Evolutionary conservation across 2,888 invertebrate species (phyloP), one percentile per base, ranked within the genome.

Genomic region (Hypomecis punctinalis): DNA sequence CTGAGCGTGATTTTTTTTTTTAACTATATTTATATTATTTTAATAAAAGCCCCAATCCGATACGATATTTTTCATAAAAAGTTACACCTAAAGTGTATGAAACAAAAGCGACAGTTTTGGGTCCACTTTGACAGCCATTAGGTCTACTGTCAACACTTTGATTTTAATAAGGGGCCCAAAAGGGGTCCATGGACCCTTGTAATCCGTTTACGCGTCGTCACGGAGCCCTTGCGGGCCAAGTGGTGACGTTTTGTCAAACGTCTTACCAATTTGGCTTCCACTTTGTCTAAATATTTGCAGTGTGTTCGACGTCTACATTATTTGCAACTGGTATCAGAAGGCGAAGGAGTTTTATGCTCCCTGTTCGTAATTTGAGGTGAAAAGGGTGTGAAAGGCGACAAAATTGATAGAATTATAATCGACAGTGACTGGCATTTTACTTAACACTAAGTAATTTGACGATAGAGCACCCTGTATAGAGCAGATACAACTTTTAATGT

Each of bases 151-250:
- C 86, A 88, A 88, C 86, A 85, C 85, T 88, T 86, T 83, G 86
- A 86, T 87, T 86, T 85, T 85, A 86, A 85, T 84, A 85, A 87
- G 84, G 84, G 40, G 23, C 0, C 40, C 52, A 40, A 42, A 40
- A 52, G 42, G 40, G 83, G 71, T 71, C 68, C 69, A 70, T 74
- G 78, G 75, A 84, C 86, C 87, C 83, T 84, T 81, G 81, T 89
- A 90, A 90, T 90, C 89, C 87, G 85, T 85, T 90, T 90, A 88
- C 82, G 78, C 80, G 69, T 78, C 78, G 73, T 78, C 78, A 73
- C 78, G 75, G 83, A 82, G 73, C 78, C 78, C 83, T 84, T 82
- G 81, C 76, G 80, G 78, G 65, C 72, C 73, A 68, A 83, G 79
- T 80, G 78, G 78, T 78, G 79, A 80, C 82, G 77, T 81, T 88